Conservation (phyloP, 64 coral and sea anemone genomes). For the Montipora capricornis region DNA sequence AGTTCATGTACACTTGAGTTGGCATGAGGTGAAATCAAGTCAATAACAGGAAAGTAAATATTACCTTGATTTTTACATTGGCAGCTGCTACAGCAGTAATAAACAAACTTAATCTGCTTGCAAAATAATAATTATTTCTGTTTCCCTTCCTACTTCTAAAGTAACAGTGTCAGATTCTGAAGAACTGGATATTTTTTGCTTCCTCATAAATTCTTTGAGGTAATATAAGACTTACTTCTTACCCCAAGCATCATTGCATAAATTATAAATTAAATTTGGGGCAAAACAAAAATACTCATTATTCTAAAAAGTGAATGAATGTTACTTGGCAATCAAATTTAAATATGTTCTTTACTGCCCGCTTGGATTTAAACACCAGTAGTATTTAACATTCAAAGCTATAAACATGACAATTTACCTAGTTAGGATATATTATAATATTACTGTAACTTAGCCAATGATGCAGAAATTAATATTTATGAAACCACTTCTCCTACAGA, state of each 20-base stretch:
- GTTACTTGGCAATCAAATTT: neutral
- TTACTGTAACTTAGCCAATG: neutral
- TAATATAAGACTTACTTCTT: too few relatives aligned
- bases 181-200: too few relatives aligned
- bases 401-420: neutral
- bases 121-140: neutral
- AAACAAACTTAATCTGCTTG: neutral
- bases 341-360: neutral
- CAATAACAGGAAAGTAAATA: neutral
- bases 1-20: too few relatives aligned
- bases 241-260: neutral
- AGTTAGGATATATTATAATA: neutral
- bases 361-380: neutral
- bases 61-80: neutral
- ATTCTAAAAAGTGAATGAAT: neutral
- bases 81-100: constrained; percentile 6
- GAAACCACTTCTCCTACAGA: neutral
- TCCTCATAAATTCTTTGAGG: too few relatives aligned
- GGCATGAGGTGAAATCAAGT: too few relatives aligned
- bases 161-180: too few relatives aligned
- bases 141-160: neutral
- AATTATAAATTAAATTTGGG: neutral
- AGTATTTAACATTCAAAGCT: neutral
- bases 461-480: neutral
- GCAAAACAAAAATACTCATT: too few relatives aligned